phyloP scores from a whole-genome alignment of 2,797 vertebrate genomes.

The Pseudochaenichthys georgianus region DNA sequence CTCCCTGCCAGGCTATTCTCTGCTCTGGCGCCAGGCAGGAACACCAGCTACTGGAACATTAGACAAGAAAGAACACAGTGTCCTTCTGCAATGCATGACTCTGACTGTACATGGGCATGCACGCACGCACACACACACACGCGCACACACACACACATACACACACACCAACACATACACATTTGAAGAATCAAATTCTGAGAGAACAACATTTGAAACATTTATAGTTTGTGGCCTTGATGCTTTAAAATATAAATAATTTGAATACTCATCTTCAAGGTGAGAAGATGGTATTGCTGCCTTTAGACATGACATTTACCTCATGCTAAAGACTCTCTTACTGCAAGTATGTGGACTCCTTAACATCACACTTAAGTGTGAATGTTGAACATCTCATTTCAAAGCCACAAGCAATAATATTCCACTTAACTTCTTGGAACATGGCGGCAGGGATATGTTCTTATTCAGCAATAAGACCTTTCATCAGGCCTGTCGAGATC shows the following conservation, averaged over 20 bases:
- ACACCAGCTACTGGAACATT: constrained; percentile 77
- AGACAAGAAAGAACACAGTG: constrained; percentile 70
- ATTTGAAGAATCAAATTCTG: constrained; percentile 13
- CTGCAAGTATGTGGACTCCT: constrained; percentile 4
- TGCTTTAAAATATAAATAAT: constrained; percentile 13
- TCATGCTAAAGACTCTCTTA: background rate
- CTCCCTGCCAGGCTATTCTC: constrained; percentile 74
- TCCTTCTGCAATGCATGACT: constrained; percentile 60
- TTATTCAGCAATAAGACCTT: background rate
- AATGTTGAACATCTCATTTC: constrained; percentile 14
- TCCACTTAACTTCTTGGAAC: background rate
- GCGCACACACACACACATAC: constrained; percentile 10
- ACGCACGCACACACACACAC: constrained; percentile 20
- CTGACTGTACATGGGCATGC: constrained; percentile 41
- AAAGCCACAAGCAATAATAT: background rate
- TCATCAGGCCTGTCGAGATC: background rate
- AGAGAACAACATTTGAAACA: background rate
- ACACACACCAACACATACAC: constrained; percentile 14
- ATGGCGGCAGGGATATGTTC: background rate
- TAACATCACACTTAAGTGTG: constrained; percentile 13
- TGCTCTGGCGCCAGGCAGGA: constrained; percentile 74
- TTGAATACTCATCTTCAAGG: constrained; percentile 2
- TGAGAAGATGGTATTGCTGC: background rate
- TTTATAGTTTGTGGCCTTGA: constrained; percentile 13
- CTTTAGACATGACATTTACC: constrained; percentile 10